Base-by-base conservation (phyloP, 2,113 vertebrate species). In the Cochlearius cochlearius region DNA sequence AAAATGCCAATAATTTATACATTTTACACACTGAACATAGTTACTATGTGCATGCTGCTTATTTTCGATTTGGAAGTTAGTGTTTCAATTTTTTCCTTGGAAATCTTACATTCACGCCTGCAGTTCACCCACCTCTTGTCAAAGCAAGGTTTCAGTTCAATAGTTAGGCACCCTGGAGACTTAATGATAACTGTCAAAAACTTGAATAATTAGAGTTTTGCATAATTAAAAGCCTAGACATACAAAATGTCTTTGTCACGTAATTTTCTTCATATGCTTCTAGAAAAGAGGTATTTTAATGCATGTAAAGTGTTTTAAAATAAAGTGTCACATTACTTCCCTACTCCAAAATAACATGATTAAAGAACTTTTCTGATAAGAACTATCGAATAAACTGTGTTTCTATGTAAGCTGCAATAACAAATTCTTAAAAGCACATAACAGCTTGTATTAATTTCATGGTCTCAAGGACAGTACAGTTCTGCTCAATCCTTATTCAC, bases 141-240 rank as follows among this genome's bases (percentile, higher is more conserved):
- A 97, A 97, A 97, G 80, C 83, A 94, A 94, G 74, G 59, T 58
- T 92, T 91, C 69, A 91, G 55, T 81, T 90, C 63, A 90, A 92
- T 38, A 91, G 77, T 76, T 85, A 91, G 64, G 59, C 52, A 85
- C 64, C 26, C 73, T 82, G 52, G 67, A 92, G 83, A 71, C 56
- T 64, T 85, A 92, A 73, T 73, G 73, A 67, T 60, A 96, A 91
- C 79, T 60, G 59, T 84, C 85, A 95, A 93, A 94, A 94, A 81
- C 18, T 38, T 50, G 11, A 88, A 76, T 89, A 91, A 91, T 95
- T 94, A 73, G 25, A 60, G 50, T 80, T 96, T 86, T 64, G 21
- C 88, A 68, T 62, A 78, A 91, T 86, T 94, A 92, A 89, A 87
- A 86, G 47, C 75, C 67, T 72, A 91, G 27, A 79, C 45, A 75